These are phyloP conservation scores for Zoanthus gigantus DNA, from an alignment of 92 coral and sea anemone genomes.

Conservation along the genomic window DNA sequence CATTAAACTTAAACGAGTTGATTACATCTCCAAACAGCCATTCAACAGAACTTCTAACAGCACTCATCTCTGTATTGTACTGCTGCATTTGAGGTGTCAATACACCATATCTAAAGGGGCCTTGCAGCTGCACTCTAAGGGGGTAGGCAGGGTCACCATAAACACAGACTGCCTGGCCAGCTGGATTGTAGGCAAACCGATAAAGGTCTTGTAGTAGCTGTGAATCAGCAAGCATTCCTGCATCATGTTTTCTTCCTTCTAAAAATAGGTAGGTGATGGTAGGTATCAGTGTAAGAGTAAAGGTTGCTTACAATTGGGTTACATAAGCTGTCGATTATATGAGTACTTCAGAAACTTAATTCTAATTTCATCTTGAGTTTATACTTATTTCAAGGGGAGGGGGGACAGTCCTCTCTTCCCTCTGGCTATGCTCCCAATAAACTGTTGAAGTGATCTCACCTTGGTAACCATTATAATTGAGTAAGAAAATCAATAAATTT, in stretches of 20 bases:
- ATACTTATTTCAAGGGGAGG: no score
- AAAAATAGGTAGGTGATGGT: conserved; percentile 32
- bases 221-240: conserved; percentile 51
- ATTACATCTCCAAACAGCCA: conserved; percentile 50
- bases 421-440: no score
- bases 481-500: background rate
- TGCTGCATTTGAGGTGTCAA: background rate
- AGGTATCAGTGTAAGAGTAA: conserved; percentile 51
- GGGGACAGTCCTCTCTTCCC: no score
- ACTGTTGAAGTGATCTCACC: no score
- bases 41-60: conserved; percentile 42
- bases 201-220: conserved; percentile 39
- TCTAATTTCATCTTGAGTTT: background rate
- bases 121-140: no score
- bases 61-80: conserved; percentile 42
- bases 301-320: conserved; percentile 48
- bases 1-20: conserved; percentile 40
- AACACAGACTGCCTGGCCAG: conserved; percentile 43
- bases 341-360: background rate
- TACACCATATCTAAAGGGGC: no score
- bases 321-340: conserved; percentile 36
- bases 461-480: background rate
- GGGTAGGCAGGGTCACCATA: no score
- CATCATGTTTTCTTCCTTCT: background rate
- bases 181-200: conserved; percentile 50